Percentiles rank a stretch among this genome's conserved stretches.
Evolutionary conservation across 2,797 vertebrate genomes (phyloP).

Genomic region (Danionella dracula): DNA sequence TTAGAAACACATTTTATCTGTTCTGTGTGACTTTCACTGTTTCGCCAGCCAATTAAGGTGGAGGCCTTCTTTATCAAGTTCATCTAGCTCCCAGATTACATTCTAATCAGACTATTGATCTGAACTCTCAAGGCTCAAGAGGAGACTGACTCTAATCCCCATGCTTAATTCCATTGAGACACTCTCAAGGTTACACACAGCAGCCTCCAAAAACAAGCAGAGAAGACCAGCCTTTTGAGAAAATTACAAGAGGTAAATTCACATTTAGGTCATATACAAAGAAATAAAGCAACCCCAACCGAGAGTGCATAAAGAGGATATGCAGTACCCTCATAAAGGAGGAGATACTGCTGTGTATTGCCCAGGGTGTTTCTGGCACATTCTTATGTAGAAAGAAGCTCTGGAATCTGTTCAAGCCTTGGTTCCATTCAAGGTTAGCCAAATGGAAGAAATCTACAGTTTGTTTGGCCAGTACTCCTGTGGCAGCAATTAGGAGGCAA

Average conservation of each 20-base stretch:
- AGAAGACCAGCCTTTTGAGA: not conserved
- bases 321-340: no score
- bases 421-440: no score
- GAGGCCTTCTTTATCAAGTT: constrained; percentile 58
- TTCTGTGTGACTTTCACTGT: constrained; percentile 3
- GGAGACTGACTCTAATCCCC: constrained; percentile 60
- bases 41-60: constrained; percentile 57
- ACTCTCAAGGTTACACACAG: constrained; percentile 61
- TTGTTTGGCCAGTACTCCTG: no score
- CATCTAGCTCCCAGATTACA: constrained; percentile 57
- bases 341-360: no score
- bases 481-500: no score
- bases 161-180: constrained; percentile 59
- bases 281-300: no score
- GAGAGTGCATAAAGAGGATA: no score
- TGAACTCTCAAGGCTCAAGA: constrained; percentile 45
- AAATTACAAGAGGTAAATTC: not conserved
- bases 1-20: no score
- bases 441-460: no score
- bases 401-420: no score
- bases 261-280: not conserved
- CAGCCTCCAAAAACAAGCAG: constrained; percentile 14
- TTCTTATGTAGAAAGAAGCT: no score
- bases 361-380: no score
- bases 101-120: constrained; percentile 74